phyloP scores from a whole-genome alignment of 2,797 vertebrate species.

The Tarsius wallacei region DNA sequence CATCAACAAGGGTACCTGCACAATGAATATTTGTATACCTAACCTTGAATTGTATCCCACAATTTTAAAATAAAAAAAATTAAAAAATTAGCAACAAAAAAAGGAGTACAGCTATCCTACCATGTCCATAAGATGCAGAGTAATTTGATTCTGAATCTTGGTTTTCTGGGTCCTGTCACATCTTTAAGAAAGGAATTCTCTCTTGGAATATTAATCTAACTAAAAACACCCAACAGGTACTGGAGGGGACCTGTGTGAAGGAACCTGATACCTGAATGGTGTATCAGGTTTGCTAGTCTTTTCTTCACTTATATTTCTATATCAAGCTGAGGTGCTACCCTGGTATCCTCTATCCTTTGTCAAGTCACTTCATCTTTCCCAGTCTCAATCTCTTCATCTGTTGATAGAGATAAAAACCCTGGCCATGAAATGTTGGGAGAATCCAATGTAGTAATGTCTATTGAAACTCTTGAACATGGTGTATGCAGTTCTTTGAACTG shows the following conservation, averaged over 20 bases:
- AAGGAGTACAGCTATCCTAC: background rate
- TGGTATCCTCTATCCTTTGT: background rate
- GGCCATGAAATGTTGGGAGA: background rate
- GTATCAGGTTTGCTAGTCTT: background rate
- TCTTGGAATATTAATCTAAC: background rate
- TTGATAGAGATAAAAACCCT: background rate
- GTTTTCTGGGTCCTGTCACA: background rate
- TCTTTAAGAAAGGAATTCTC: background rate
- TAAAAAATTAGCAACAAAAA: background rate
- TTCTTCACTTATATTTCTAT: background rate
- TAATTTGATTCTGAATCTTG: background rate
- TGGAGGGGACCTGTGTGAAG: background rate
- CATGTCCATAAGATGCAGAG: background rate
- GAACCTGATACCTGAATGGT: background rate
- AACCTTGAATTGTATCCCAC: too few relatives aligned
- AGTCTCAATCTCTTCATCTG: background rate
- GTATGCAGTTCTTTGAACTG: background rate
- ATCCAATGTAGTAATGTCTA: background rate
- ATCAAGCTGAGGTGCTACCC: background rate
- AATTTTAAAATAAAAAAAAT: too few relatives aligned
- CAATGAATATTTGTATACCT: too few relatives aligned
- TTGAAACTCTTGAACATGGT: background rate
- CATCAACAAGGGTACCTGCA: too few relatives aligned
- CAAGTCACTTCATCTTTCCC: slow-evolving; percentile 35
- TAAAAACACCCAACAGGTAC: background rate